A percentile compares a stretch with the other conserved stretches of the same genome.
These are phyloP conservation scores for Hyposoter dolosus DNA, from an alignment of 2,888 invertebrate species.

Conservation along the genomic window DNA sequence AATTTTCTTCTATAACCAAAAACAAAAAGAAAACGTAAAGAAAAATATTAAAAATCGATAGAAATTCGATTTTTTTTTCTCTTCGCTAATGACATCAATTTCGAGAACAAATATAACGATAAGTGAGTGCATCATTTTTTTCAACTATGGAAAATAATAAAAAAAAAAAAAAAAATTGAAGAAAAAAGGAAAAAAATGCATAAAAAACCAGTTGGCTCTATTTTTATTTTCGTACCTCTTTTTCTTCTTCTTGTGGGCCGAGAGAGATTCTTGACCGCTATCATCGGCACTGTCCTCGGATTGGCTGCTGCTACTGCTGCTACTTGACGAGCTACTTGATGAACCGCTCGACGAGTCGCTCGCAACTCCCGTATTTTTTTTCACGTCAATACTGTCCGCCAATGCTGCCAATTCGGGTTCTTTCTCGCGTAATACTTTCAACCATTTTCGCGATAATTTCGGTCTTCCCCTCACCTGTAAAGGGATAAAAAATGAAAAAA, in stretches of 20 bases:
- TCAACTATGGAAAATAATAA: background rate
- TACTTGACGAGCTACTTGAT: slow-evolving; percentile 94
- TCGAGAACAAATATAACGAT: background rate
- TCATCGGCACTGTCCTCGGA: slow-evolving; percentile 90
- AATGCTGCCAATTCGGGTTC: slow-evolving; percentile 92
- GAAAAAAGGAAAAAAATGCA: background rate
- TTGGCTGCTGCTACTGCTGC: slow-evolving; percentile 88
- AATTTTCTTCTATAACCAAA: slow-evolving; percentile 82
- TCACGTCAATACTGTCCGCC: slow-evolving; percentile 94
- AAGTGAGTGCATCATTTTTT: background rate
- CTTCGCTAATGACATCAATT: background rate
- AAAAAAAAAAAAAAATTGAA: background rate
- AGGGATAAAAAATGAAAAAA: background rate
- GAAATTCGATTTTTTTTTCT: background rate
- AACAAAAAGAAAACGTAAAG: slow-evolving; percentile 66
- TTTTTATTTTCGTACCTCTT: slow-evolving; percentile 85
- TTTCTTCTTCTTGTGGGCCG: slow-evolving; percentile 93
- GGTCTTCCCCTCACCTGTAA: slow-evolving; percentile 93
- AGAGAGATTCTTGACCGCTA: slow-evolving; percentile 95
- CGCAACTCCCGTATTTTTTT: slow-evolving; percentile 94
- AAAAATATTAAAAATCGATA: slow-evolving; percentile 10
- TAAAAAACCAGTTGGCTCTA: slow-evolving; percentile 24
- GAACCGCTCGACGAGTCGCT: slow-evolving; percentile 97
- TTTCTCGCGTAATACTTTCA: slow-evolving; percentile 89
- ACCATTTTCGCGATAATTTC: slow-evolving; percentile 97